phyloP scores from a whole-genome alignment of 1,140 invertebrate species.

The Dendrolimus punctatus region DNA sequence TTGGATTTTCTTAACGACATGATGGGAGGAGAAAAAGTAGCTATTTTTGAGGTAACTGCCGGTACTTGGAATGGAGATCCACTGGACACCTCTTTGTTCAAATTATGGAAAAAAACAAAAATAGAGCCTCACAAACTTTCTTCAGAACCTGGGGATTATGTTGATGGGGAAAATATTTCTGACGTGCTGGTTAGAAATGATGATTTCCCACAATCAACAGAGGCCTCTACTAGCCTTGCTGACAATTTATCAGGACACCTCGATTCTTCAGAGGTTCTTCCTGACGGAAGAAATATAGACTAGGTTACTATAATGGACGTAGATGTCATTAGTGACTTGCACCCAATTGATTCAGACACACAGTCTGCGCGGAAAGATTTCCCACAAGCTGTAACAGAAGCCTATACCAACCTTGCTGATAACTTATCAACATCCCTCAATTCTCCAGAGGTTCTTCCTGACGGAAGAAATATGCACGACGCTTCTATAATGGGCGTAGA shows the following conservation, averaged over 20 bases:
- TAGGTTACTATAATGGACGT: constrained; percentile 8
- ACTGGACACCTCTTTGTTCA: constrained; percentile 9
- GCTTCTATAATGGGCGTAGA: constrained; percentile 9
- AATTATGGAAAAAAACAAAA: constrained; percentile 11
- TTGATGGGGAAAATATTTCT: constrained; percentile 10
- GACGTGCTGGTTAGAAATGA: constrained; percentile 7
- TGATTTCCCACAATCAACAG: too few relatives aligned
- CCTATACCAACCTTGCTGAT: too few relatives aligned
- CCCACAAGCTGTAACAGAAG: too few relatives aligned
- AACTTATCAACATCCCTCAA: neutral
- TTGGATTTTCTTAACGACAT: constrained; percentile 11
- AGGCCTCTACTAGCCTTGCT: too few relatives aligned
- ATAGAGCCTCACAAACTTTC: constrained; percentile 4
- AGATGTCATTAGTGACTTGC: constrained; percentile 10
- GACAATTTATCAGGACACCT: too few relatives aligned
- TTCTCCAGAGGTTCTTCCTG: constrained; percentile 10
- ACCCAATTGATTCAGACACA: neutral
- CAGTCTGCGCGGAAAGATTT: too few relatives aligned
- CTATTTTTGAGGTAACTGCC: constrained; percentile 8
- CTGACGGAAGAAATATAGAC: constrained; percentile 10
- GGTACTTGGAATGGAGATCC: constrained; percentile 10
- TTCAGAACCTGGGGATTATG: constrained; percentile 6
- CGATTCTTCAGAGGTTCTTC: constrained; percentile 10
- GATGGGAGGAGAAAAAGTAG: constrained; percentile 8
- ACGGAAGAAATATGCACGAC: constrained; percentile 9